Base-by-base conservation (phyloP, 1,140 invertebrate genomes). In the Calliphora vicina region DNA sequence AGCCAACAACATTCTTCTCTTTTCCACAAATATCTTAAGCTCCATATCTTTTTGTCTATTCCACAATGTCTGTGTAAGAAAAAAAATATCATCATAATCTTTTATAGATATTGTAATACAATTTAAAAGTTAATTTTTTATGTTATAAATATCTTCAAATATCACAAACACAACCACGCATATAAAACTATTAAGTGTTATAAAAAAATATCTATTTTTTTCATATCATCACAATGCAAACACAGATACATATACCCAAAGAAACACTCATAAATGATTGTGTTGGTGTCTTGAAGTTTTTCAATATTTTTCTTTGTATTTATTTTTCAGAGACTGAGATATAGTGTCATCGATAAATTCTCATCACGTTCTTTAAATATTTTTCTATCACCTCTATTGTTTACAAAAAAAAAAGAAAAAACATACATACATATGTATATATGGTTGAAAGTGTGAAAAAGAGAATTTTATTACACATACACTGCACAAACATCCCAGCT, bases 331-430 rank as follows among this genome's bases (percentile, higher is more conserved):
- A 17, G 50, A 57, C 13, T n/a, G 50, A 57, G 50, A 57, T 57
- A 10, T 67, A 23, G 61, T 76, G 73, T 76, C 73, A 35, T 76
- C 73, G 73, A 76, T 76, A 76, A 76, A 76, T 76, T 76, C 73
- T 76, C 29, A 42, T 76, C 73, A 76, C 73, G 73, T 76, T 76
- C 73, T 76, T 76, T 35, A 76, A 76, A 76, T 76, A 76, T 76
- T 76, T 76, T 76, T 76, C 73, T 76, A 76, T 76, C 73, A 76
- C 73, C 73, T 76, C 27, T 76, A 42, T 76, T 76, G 73, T 76
- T 76, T 73, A 25, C 26, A 9, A 73, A 4, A 4, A 73, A 73
- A 73, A 73, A 73, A 73, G 13, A 26, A 73, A 26, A 73, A n/a
- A n/a, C n/a, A n/a, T n/a, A n/a, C n/a, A n/a, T n/a, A n/a, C n/a